Evolutionary conservation across 2,797 vertebrate genomes (phyloP), one percentile per base, ranked within the genome.

Genomic region (Cheirogaleus major): DNA sequence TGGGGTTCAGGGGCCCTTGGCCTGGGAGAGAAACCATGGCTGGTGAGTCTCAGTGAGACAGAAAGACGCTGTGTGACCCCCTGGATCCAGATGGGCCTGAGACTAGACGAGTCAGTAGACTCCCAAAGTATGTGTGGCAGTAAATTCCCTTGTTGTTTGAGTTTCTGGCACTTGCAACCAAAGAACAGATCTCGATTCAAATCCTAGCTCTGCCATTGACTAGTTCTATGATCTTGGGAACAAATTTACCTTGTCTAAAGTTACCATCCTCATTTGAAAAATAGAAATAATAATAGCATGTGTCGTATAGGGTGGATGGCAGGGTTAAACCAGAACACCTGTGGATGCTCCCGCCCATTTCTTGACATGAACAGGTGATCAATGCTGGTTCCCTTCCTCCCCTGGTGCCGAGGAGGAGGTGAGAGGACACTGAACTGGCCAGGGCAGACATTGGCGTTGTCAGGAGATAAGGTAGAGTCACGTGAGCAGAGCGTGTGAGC

Each of bases 401-500:
- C 4, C 12, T 17, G 35, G 3, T 57, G 30, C 65, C 17, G 30
- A 41, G 72, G 63, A 35, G 25, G 27, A 13, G 22, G 43, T 5
- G 23, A 17, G 45, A 35, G 27, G n/a, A 38, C 1, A 14, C 38
- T 14, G 9, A 8, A 27, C n/a, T 11, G 5, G 14, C 11, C 1
- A 23, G 59, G 22, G 11, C 4, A 78, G 89, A 82, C 55, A 14
- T 4, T 3, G 38, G 38, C 0, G 4, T 65, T 15, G 11, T 57
- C 8, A 72, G 32, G 35, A 10, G 22, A 32, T 1, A 13, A 0
- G 1, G 7, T 5, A 4, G 88, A 43, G 43, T 10, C 7, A 17
- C 2, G 0, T 5, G 13, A n/a, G 27, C 5, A 4, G 11, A 0
- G 7, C 43, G 3, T 10, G 43, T 25, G 35, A n/a, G 25, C 5